A percentile compares a stretch with the other conserved stretches of the same genome.
phyloP scores from a whole-genome alignment of 2,113 vertebrate species.

The Brienomyrus brachyistius region DNA sequence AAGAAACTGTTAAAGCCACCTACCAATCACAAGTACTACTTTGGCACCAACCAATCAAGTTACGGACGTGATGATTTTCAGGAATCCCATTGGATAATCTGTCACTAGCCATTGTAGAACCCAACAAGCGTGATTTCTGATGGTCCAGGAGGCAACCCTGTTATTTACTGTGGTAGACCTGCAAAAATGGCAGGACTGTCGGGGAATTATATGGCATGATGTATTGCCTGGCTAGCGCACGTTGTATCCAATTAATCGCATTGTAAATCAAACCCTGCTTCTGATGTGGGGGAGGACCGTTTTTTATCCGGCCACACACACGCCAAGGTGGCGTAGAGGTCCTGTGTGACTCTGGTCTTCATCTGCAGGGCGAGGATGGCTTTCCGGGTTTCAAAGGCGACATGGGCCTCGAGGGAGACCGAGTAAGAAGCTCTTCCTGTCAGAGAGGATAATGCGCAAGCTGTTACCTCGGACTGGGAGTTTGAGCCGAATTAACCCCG shows the following conservation, averaged over 20 bases:
- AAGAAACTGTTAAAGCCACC: not conserved
- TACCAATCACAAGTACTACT: not conserved
- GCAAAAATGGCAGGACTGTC: not conserved
- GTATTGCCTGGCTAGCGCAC: not conserved
- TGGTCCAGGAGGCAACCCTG: not conserved
- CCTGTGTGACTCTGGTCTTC: not conserved
- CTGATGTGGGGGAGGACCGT: not conserved
- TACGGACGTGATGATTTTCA: not conserved
- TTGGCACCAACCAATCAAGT: not conserved
- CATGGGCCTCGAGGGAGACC: constrained; percentile 74
- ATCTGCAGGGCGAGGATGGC: constrained; percentile 79
- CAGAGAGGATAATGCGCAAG: not conserved
- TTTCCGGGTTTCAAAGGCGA: constrained; percentile 86
- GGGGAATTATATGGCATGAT: not conserved
- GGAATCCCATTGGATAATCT: not conserved
- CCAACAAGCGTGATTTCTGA: not conserved
- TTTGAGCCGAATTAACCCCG: not conserved
- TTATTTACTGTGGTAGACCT: not conserved
- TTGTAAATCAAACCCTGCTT: not conserved
- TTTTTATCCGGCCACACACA: not conserved
- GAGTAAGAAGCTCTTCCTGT: constrained; percentile 57
- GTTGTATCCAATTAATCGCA: not conserved
- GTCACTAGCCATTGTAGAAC: not conserved
- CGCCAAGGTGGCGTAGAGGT: not conserved
- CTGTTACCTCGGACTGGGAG: not conserved